phyloP scores from a whole-genome alignment of 2,888 invertebrate species.

The Macrophya alboannulata region DNA sequence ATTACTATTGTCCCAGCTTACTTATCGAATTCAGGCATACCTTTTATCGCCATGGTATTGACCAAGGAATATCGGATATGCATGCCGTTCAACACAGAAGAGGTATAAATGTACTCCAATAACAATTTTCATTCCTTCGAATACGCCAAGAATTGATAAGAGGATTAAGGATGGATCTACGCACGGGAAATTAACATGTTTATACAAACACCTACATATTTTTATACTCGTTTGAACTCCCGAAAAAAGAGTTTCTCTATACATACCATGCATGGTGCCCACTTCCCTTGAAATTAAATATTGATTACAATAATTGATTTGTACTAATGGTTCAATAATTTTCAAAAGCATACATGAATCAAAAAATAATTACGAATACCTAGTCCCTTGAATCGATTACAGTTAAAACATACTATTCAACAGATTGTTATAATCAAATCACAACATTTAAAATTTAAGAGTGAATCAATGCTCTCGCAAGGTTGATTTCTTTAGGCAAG shows the following conservation, averaged over 20 bases:
- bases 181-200: background rate
- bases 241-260: background rate
- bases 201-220: background rate
- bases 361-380: background rate
- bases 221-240: background rate
- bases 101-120: constrained; percentile 84
- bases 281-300: background rate
- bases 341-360: background rate
- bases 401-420: background rate
- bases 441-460: background rate
- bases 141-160: background rate
- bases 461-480: background rate
- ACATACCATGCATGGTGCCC: background rate
- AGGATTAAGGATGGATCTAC: background rate
- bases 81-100: constrained; percentile 95
- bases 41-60: constrained; percentile 86
- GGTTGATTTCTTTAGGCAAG: background rate
- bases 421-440: background rate
- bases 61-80: constrained; percentile 95
- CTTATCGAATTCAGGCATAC: background rate
- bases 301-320: background rate
- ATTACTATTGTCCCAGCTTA: background rate
- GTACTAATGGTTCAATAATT: background rate
- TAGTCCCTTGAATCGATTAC: background rate
- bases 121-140: background rate